A percentile compares a stretch with the other conserved stretches of the same genome.
Evolutionary conservation across 2,113 vertebrate genomes (phyloP).

Genomic region (Cranoglanis bouderius): DNA sequence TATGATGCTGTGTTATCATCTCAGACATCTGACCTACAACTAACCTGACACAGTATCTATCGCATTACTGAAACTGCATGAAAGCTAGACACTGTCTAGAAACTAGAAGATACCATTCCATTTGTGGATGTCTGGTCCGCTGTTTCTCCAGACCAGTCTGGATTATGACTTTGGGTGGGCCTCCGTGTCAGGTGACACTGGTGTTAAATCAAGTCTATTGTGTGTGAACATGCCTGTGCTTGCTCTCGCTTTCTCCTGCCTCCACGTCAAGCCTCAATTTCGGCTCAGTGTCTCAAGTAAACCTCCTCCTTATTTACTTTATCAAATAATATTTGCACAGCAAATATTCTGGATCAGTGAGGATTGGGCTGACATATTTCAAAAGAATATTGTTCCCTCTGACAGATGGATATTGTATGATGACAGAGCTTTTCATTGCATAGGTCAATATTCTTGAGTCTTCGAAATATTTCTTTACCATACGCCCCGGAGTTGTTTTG

Average conservation of each 20-base stretch:
- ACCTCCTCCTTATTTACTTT: constrained; percentile 23
- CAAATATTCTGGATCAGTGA: not conserved
- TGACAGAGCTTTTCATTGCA: not conserved
- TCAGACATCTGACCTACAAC: constrained; percentile 17
- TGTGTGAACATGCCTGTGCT: not conserved
- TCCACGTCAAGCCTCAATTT: not conserved
- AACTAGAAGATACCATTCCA: not conserved
- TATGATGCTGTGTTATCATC: constrained; percentile 16
- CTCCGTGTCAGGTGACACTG: not conserved
- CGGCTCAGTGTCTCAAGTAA: constrained; percentile 18
- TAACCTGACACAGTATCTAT: constrained; percentile 2
- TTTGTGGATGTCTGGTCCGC: not conserved
- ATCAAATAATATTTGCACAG: constrained; percentile 26
- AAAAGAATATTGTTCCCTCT: constrained; percentile 26
- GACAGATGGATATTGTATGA: constrained; percentile 1
- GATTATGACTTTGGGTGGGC: not conserved
- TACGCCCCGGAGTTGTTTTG: not conserved
- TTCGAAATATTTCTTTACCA: not conserved
- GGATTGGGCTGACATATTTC: constrained; percentile 30
- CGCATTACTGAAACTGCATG: not conserved
- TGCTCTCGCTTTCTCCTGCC: not conserved
- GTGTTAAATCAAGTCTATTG: not conserved
- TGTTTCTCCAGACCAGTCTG: constrained; percentile 6
- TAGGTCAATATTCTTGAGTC: not conserved
- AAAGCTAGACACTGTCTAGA: not conserved